Evolutionary conservation across 2,113 vertebrate genomes (phyloP), one percentile per base, ranked within the genome.

Genomic region (Stictonetta naevosa): DNA sequence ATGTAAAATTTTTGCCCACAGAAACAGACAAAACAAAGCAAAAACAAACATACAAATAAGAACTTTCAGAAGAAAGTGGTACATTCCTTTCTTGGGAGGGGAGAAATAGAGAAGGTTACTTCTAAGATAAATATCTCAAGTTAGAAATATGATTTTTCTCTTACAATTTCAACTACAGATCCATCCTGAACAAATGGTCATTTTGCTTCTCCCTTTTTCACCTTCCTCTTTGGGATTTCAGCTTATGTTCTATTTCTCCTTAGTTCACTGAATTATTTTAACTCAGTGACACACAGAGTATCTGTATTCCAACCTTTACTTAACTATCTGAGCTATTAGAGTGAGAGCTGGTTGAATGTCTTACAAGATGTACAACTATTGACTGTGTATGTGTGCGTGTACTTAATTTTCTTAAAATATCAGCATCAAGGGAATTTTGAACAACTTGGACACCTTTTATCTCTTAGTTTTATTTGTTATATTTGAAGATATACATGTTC

Each of bases 341-440:
- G 29, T 50, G 60, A 80, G 46, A 83, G 52, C 28, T 81, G 22
- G 74, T 85, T 93, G 73, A 95, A 87, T 88, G 55, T 79, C 86
- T 97, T 92, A 94, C 66, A 97, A 96, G 79, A 96, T 69, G 83
- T 84, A 73, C 40, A 94, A 69, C 58, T 96, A 97, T 97, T 87
- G 92, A 97, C 94, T 82, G 38, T 56, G 26, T 60, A 33, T 71
- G 22, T 83, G n/a, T 85, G 33, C 3, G 9, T 53, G 21, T 59
- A n/a, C 17, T 90, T 95, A 88, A 96, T 96, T 97, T 96, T 97
- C 83, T 95, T 93, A 96, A 95, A 94, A 95, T 92, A 60, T 48
- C 82, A 60, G 60, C 40, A 90, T 81, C 55, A 52, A 78, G 91
- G 86, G 90, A 97, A 96, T 74, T 88, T 8, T 83, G 44, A 82